These are phyloP conservation scores for Oreonectes daqikongensis DNA, from an alignment of 2,797 vertebrate genomes.

Conservation along the genomic window DNA sequence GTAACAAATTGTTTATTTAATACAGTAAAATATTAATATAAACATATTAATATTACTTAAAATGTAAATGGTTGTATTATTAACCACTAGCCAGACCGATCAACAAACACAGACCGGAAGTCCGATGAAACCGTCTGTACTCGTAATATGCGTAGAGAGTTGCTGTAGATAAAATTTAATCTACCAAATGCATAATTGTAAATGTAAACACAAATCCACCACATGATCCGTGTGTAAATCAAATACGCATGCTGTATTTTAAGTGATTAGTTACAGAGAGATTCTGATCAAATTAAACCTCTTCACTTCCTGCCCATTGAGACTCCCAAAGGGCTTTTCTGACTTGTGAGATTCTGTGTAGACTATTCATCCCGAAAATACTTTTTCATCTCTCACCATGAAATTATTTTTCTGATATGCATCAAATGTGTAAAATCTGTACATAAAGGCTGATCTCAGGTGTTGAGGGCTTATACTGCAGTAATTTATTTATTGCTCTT, in stretches of 20 bases:
- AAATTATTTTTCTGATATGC: constrained; percentile 24
- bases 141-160: no score
- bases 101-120: no score
- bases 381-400: constrained; percentile 29
- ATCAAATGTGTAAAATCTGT: constrained; percentile 37
- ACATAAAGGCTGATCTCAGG: constrained; percentile 30
- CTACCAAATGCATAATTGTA: not conserved
- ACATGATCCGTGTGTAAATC: not conserved
- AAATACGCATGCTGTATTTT: not conserved
- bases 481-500: constrained; percentile 49
- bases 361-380: constrained; percentile 23
- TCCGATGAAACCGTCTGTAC: no score
- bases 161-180: not conserved
- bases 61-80: no score
- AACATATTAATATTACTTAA: no score
- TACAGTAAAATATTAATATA: no score
- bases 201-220: not conserved
- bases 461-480: constrained; percentile 38
- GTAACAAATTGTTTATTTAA: no score
- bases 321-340: constrained; percentile 26
- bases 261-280: not conserved
- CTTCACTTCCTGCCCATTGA: constrained; percentile 19
- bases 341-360: not conserved
- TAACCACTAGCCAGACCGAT: no score
- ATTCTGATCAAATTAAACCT: constrained; percentile 20